Conservation (phyloP, 2,113 vertebrate genomes). For the Periophthalmus modestus region DNA sequence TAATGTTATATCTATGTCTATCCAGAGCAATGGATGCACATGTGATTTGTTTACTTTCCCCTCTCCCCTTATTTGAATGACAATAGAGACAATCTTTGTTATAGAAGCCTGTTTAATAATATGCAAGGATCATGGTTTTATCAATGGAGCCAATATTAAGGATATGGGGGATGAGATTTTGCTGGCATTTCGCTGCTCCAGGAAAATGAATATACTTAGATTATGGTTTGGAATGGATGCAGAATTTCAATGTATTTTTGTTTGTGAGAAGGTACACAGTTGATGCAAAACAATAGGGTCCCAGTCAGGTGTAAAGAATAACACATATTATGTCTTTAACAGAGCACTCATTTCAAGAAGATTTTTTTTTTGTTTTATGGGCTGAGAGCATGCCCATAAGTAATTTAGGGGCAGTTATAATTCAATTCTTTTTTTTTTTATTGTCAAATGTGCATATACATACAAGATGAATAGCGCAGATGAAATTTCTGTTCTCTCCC, state of each 20-base stretch:
- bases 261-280: neutral
- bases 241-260: neutral
- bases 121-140: conserved; percentile 29
- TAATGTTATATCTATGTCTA: neutral
- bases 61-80: conserved; percentile 38
- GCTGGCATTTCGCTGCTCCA: conserved; percentile 25
- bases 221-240: neutral
- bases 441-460: no score
- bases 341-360: neutral
- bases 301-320: neutral
- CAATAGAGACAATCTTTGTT: conserved; percentile 19
- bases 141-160: conserved; percentile 11
- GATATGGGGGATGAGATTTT: conserved; percentile 29
- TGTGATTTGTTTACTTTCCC: conserved; percentile 31
- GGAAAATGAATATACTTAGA: conserved; percentile 20
- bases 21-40: neutral
- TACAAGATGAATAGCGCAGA: no score
- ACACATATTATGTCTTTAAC: neutral
- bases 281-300: neutral
- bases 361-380: neutral
- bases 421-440: no score
- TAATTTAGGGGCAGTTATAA: neutral
- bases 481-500: no score
- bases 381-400: neutral
- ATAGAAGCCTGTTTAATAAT: conserved; percentile 18